phyloP scores from a whole-genome alignment of 2,113 vertebrate genomes.

The Hyla sarda region DNA sequence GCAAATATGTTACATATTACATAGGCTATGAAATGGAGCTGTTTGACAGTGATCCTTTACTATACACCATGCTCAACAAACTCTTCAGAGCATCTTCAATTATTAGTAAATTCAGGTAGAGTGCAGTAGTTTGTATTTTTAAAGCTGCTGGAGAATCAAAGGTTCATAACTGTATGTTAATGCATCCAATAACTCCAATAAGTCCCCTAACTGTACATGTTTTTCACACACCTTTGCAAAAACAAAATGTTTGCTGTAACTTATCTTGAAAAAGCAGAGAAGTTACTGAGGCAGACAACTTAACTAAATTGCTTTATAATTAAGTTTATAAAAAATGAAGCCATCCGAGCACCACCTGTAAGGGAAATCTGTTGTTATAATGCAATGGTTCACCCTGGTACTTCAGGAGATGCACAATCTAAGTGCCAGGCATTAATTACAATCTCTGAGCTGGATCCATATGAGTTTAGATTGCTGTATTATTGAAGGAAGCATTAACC shows the following conservation, averaged over 20 bases:
- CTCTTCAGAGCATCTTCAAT: neutral
- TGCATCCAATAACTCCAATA: neutral
- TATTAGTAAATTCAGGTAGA: neutral
- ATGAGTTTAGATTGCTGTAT: conserved; percentile 1
- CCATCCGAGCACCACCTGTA: conserved; percentile 56
- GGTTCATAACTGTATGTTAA: conserved; percentile 9
- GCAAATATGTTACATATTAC: too few species aligned
- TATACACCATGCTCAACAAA: neutral
- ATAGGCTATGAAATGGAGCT: too few species aligned
- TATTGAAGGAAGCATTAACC: neutral
- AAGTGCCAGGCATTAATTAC: conserved; percentile 44
- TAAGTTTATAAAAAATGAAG: conserved; percentile 58
- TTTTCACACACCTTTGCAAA: neutral
- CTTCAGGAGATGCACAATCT: conserved; percentile 32
- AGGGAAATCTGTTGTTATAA: conserved; percentile 54
- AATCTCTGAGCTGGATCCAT: neutral
- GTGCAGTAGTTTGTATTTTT: neutral
- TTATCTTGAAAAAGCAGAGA: conserved; percentile 50
- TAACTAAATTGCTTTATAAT: conserved; percentile 52
- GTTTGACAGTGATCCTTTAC: too few species aligned
- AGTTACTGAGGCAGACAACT: conserved; percentile 50
- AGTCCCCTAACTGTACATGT: neutral
- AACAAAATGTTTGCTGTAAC: conserved; percentile 43
- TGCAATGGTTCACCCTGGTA: conserved; percentile 22
- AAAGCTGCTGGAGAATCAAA: neutral